phyloP scores from a whole-genome alignment of 2,113 vertebrate genomes.

The Protobothrops flavoviridis region DNA sequence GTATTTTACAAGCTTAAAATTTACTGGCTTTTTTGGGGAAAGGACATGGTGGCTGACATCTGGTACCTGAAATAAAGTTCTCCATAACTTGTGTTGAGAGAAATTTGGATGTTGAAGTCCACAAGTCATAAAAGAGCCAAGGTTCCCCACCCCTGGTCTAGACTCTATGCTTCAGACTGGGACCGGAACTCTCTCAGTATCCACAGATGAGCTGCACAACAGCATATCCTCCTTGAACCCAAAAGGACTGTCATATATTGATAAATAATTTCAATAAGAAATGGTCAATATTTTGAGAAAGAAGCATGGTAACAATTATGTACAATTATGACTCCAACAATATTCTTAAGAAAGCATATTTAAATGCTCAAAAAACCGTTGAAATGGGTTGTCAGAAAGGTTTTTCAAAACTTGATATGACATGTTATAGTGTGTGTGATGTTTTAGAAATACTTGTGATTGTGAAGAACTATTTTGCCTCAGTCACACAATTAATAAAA shows the following conservation, averaged over 20 bases:
- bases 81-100: neutral
- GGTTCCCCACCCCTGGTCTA: neutral
- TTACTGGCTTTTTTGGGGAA: neutral
- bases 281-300: neutral
- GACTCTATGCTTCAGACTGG: neutral
- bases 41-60: neutral
- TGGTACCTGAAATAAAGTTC: neutral
- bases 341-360: neutral
- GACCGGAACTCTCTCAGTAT: neutral
- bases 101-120: neutral
- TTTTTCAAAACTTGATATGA: neutral
- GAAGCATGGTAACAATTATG: neutral
- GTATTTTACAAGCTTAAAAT: neutral
- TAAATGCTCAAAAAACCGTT: neutral
- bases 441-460: neutral
- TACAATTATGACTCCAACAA: neutral
- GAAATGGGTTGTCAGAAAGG: neutral
- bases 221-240: neutral
- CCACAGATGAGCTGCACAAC: neutral
- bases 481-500: neutral
- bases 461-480: neutral
- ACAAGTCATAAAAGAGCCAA: too few relatives aligned
- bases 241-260: neutral
- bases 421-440: neutral
- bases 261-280: neutral